These are phyloP conservation scores for Sitta carolinensis DNA, from an alignment of 2,797 vertebrate species.

Conservation along the genomic window DNA sequence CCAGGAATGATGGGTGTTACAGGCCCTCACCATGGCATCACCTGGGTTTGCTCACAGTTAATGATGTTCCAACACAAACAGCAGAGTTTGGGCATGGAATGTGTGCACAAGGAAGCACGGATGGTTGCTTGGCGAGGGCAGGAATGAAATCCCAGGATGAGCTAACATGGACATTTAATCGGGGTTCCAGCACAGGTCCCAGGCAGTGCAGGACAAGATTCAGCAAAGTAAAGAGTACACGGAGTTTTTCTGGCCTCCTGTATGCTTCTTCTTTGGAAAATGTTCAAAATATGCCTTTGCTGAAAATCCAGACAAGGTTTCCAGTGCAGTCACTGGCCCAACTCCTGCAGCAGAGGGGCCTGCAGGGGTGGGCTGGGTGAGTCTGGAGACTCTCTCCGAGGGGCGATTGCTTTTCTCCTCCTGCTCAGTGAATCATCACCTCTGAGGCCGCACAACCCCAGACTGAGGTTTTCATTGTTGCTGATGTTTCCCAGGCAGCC, in stretches of 20 bases:
- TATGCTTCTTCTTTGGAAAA: not conserved
- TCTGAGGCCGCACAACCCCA: not conserved
- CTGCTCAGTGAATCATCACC: not conserved
- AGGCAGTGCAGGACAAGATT: not conserved
- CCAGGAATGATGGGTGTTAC: not conserved
- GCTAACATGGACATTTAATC: fast-evolving
- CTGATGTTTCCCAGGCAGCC: not conserved
- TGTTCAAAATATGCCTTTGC: not conserved
- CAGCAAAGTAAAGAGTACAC: not conserved
- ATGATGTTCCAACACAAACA: not conserved
- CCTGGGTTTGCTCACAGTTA: not conserved
- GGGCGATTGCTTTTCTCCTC: not conserved
- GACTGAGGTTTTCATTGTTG: not conserved
- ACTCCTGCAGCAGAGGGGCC: fast-evolving
- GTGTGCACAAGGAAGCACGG: not conserved
- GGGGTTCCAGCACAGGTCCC: not conserved
- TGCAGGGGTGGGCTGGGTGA: not conserved
- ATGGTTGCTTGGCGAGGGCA: not conserved
- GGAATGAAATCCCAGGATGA: not conserved
- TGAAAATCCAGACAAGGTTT: not conserved
- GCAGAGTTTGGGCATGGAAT: not conserved
- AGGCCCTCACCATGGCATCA: not conserved
- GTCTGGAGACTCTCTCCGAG: fast-evolving
- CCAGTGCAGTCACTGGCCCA: not conserved
- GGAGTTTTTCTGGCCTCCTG: not conserved